These are phyloP conservation scores for Lepisosteus osseus DNA, from an alignment of 2,113 vertebrate genomes.

Conservation along the genomic window DNA sequence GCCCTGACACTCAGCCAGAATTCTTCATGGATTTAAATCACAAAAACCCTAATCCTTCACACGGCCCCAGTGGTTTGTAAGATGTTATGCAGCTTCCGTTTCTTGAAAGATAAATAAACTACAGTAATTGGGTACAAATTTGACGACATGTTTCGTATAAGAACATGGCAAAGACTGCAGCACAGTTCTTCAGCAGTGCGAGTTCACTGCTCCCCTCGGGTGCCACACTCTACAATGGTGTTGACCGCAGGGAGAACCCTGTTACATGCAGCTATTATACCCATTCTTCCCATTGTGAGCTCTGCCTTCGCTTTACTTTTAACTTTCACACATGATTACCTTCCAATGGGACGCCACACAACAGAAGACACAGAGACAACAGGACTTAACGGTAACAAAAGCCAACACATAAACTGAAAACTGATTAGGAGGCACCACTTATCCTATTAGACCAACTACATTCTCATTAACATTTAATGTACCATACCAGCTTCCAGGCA, in stretches of 20 bases:
- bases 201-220: background rate
- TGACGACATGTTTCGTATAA: background rate
- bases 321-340: background rate
- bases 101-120: too few relatives aligned
- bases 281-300: background rate
- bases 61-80: too few relatives aligned
- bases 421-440: background rate
- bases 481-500: background rate
- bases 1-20: too few relatives aligned
- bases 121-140: too few relatives aligned
- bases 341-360: background rate
- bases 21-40: too few relatives aligned
- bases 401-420: background rate
- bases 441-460: background rate
- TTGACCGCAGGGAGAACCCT: background rate
- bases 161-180: background rate
- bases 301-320: background rate
- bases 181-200: background rate
- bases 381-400: background rate
- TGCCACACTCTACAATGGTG: background rate
- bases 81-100: too few relatives aligned
- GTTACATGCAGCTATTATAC: background rate
- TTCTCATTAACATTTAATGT: background rate
- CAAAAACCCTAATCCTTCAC: too few relatives aligned
- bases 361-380: background rate